Base-by-base conservation (phyloP, 2,888 invertebrate species). In the Lymantria dispar region DNA sequence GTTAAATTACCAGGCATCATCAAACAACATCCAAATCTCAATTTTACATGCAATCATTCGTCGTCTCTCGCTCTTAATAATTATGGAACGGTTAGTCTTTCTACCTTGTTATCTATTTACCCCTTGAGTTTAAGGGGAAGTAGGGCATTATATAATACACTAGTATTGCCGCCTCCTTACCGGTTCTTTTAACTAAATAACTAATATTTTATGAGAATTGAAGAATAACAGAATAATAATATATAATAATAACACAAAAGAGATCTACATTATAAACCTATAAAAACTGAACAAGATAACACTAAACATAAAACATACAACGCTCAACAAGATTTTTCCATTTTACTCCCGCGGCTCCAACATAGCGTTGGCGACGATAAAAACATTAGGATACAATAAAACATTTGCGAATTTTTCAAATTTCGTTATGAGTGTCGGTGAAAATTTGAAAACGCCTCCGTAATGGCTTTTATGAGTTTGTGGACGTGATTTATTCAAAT, bases 281-380 rank as follows among this genome's bases (percentile, higher is more conserved):
- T 56, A 56, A 50, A 58, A 58, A 51, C 30, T 45, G 45, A 29
- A 43, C 44, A 54, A 57, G 59, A 57, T 47, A 57, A 47, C 14
- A 29, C 15, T 11, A 36, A 46, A 52, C 33, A 62, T 54, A 45
- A 47, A 50, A 11, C 40, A 46, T 43, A 48, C 50, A 59, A 45
- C 46, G 14, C 48, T 60, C 43, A 70, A 86, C 85, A 85, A 70
- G 84, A 76, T 76, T 84, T 82, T 84, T 81, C 83, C 82, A 86
- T 86, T 85, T 68, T 66, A 66, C 65, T 60, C 62, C 52, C 52
- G 48, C 58, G 50, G 48, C 49, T 47, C 49, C 59, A 47, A 52
- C 61, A 62, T 54, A 64, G 58, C 56, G 59, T 67, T 52, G 70
- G 68, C 62, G 61, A 60, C 69, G 69, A 74, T 72, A 70, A 70